These are phyloP conservation scores for Pipra filicauda DNA, from an alignment of 2,113 vertebrate genomes.

Conservation along the genomic window DNA sequence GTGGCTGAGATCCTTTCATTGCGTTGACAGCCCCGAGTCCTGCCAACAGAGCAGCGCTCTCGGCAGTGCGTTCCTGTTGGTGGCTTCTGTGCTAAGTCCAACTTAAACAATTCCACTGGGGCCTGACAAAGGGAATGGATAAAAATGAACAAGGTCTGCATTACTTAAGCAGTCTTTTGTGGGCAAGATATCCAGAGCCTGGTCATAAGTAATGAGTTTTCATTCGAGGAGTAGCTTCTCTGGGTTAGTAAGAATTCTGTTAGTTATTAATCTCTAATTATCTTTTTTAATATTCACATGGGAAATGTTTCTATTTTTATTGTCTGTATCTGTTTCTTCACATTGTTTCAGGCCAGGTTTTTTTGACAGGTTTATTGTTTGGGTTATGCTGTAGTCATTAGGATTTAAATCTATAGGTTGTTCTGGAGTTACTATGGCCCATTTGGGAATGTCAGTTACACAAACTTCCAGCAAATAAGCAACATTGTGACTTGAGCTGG, in stretches of 20 bases:
- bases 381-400: background rate
- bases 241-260: background rate
- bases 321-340: background rate
- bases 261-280: background rate
- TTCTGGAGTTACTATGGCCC: background rate
- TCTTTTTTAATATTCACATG: background rate
- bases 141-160: background rate
- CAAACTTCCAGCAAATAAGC: background rate
- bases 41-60: background rate
- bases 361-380: background rate
- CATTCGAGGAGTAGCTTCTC: background rate
- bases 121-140: background rate
- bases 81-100: conserved; percentile 1
- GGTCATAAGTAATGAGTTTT: background rate
- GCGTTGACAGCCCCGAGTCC: background rate
- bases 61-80: background rate
- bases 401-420: background rate
- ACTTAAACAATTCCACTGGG: background rate
- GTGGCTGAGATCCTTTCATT: background rate
- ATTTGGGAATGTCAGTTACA: background rate
- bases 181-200: background rate
- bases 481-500: background rate
- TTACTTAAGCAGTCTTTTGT: background rate
- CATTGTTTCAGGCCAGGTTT: background rate
- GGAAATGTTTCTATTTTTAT: background rate